Conservation (phyloP, 2,888 invertebrate genomes). For the Agrilus mali region DNA sequence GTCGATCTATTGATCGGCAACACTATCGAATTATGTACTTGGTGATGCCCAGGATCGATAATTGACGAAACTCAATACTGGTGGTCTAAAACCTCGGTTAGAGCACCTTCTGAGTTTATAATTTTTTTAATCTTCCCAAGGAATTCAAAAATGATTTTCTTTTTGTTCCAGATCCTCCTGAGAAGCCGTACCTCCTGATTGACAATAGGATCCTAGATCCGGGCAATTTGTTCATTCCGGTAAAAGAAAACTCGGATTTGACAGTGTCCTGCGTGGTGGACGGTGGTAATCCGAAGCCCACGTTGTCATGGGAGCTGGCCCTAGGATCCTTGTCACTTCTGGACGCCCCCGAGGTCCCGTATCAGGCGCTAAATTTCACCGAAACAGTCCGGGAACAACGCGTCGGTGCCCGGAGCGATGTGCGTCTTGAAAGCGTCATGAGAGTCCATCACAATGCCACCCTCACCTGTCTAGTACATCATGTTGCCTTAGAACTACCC, state of each 20-base stretch:
- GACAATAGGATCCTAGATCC: slow-evolving; percentile 76
- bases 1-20: no score
- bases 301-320: slow-evolving; percentile 51
- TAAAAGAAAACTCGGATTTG: slow-evolving; percentile 71
- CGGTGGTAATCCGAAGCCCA: slow-evolving; percentile 61
- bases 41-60: no score
- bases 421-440: slow-evolving; percentile 60
- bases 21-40: no score
- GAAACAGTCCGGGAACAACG: slow-evolving; percentile 27
- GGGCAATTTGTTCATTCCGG: slow-evolving; percentile 78
- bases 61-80: no score
- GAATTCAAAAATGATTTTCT: no score
- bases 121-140: neutral
- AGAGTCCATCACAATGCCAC: slow-evolving; percentile 80
- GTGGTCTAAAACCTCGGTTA: no score
- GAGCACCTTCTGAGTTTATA: no score
- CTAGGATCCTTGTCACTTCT: slow-evolving; percentile 45
- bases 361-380: slow-evolving; percentile 39
- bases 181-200: slow-evolving; percentile 74
- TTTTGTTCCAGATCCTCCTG: slow-evolving; percentile 59
- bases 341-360: slow-evolving; percentile 43
- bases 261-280: slow-evolving; percentile 78
- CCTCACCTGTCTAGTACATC: slow-evolving; percentile 67
- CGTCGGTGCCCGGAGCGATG: slow-evolving; percentile 45
- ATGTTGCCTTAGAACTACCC: slow-evolving; percentile 44